Evolutionary conservation across 2,113 vertebrate genomes (phyloP).

Genomic region (Oncorhynchus tshawytscha): DNA sequence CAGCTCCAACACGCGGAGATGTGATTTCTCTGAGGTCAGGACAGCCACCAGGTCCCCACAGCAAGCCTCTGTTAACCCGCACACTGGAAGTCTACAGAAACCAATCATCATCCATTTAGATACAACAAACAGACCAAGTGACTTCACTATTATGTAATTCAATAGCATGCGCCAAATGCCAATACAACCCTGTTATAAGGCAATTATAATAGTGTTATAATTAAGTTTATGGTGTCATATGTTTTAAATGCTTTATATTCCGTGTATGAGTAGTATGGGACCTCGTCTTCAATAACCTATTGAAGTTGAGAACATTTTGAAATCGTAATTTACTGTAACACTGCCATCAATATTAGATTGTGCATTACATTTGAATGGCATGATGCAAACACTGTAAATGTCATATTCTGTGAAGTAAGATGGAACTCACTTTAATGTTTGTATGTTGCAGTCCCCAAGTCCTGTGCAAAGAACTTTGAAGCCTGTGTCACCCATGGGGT

Average conservation of each 20-base stretch:
- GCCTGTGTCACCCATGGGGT: constrained; percentile 38
- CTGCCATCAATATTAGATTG: too few species aligned
- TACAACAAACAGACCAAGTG: not conserved
- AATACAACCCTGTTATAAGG: constrained; percentile 17
- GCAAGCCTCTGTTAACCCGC: constrained; percentile 42
- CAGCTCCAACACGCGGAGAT: constrained; percentile 52
- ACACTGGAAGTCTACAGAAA: constrained; percentile 35
- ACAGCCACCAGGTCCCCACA: constrained; percentile 52
- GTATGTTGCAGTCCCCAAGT: constrained; percentile 51
- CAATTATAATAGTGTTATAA: not conserved
- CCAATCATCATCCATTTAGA: not conserved
- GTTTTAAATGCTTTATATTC: too few species aligned
- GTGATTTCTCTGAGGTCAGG: constrained; percentile 49
- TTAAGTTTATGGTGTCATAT: too few species aligned
- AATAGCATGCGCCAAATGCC: too few species aligned
- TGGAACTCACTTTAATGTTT: constrained; percentile 51
- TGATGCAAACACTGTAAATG: not conserved
- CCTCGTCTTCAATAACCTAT: not conserved
- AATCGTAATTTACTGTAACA: too few species aligned
- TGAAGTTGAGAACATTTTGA: not conserved
- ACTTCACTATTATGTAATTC: not conserved
- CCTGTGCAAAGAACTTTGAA: constrained; percentile 50
- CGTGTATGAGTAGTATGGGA: too few species aligned
- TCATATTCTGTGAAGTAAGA: not conserved
- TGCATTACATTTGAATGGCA: too few species aligned